Evolutionary conservation across 2,113 vertebrate species (phyloP).

Genomic region (Henicopernis longicauda): DNA sequence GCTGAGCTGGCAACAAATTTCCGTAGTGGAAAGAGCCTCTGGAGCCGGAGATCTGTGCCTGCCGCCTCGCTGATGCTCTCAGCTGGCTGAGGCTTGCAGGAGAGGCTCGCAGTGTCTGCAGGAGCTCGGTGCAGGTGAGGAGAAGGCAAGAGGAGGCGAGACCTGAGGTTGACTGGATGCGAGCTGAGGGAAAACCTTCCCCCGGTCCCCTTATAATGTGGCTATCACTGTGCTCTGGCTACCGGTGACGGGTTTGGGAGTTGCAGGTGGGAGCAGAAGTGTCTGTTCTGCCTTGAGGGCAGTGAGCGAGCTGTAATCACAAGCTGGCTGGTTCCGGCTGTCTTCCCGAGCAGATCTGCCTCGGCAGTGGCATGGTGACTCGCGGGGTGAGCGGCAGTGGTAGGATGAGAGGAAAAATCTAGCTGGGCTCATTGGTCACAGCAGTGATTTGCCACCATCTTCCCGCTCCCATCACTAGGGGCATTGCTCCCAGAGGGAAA

Average conservation of each 20-base stretch:
- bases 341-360: background rate
- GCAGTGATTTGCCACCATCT: background rate
- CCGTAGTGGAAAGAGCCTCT: background rate
- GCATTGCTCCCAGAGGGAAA: background rate
- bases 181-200: background rate
- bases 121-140: background rate
- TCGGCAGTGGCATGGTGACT: background rate
- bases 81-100: background rate
- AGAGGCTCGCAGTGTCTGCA: background rate
- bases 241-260: background rate
- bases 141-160: background rate
- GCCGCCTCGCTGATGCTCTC: background rate
- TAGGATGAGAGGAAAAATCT: background rate
- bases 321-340: background rate
- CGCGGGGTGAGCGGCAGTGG: background rate
- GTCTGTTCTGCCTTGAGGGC: background rate
- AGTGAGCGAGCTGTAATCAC: background rate
- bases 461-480: background rate
- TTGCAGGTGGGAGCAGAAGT: background rate
- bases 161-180: rapidly evolving
- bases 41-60: background rate
- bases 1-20: background rate
- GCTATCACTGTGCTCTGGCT: background rate
- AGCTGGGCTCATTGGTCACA: background rate
- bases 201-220: background rate